Evolutionary conservation across 1,140 invertebrate species (phyloP).

Genomic region (Pinna nobilis): DNA sequence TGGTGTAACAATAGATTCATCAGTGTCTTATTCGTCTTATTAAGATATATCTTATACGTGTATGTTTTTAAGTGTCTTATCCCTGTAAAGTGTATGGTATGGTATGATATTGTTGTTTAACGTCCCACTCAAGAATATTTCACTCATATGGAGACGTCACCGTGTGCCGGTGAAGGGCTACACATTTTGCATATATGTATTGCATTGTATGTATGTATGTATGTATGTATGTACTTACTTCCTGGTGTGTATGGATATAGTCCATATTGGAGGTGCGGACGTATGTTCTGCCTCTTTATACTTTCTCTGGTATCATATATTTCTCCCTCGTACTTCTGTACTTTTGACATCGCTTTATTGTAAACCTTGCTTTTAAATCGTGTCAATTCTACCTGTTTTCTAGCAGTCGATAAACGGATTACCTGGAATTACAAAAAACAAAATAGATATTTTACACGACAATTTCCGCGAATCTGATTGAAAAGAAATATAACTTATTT

Average conservation of each 20-base stretch:
- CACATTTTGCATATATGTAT: no score
- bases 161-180: no score
- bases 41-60: no score
- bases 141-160: no score
- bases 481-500: background rate
- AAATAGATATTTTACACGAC: background rate
- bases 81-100: no score
- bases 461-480: background rate
- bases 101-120: no score
- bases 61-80: no score
- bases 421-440: conserved; percentile 28
- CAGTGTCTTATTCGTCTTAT: background rate
- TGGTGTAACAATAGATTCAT: no score
- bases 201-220: background rate
- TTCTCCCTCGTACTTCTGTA: conserved; percentile 39
- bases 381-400: conserved; percentile 32
- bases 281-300: conserved; percentile 36
- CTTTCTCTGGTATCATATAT: conserved; percentile 37
- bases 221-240: background rate
- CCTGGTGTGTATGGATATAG: conserved; percentile 42
- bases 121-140: no score
- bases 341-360: conserved; percentile 18
- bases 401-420: conserved; percentile 56
- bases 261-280: conserved; percentile 53
- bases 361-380: conserved; percentile 33